A percentile compares a stretch with the other conserved stretches of the same genome.
Evolutionary conservation across 1,140 invertebrate genomes (phyloP).

Genomic region (Calosoma granatense): DNA sequence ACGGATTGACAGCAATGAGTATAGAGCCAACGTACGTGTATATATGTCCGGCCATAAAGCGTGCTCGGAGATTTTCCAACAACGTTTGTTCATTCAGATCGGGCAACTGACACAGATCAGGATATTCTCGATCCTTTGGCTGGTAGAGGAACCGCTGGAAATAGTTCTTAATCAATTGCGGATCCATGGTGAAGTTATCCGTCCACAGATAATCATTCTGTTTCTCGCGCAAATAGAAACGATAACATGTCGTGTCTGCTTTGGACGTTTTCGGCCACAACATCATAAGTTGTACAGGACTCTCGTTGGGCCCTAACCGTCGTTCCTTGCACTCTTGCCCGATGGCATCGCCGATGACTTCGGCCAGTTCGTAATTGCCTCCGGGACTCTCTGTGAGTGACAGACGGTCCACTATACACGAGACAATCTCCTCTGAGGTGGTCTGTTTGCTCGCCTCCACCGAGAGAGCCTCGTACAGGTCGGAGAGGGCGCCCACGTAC

Average conservation of each 20-base stretch:
- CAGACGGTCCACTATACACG: slow-evolving; percentile 71
- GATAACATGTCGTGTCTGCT: slow-evolving; percentile 24
- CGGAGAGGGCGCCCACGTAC: slow-evolving; percentile 80
- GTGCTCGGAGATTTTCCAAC: slow-evolving; percentile 78
- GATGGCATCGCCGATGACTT: slow-evolving; percentile 72
- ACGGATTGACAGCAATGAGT: slow-evolving; percentile 85
- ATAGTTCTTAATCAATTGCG: slow-evolving; percentile 80
- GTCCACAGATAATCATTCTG: slow-evolving; percentile 68
- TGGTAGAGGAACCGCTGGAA: slow-evolving; percentile 86
- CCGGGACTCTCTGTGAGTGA: slow-evolving; percentile 53
- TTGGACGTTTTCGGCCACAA: slow-evolving; percentile 71
- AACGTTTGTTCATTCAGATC: slow-evolving; percentile 90
- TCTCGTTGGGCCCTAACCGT: slow-evolving; percentile 71
- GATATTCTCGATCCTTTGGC: slow-evolving; percentile 82
- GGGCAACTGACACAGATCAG: slow-evolving; percentile 89
- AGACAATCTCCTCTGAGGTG: slow-evolving; percentile 79
- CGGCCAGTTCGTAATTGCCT: slow-evolving; percentile 76
- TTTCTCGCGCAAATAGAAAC: slow-evolving; percentile 78
- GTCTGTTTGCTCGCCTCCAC: slow-evolving; percentile 90
- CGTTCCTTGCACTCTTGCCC: slow-evolving; percentile 88
- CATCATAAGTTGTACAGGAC: slow-evolving; percentile 84
- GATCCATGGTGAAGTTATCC: slow-evolving; percentile 79
- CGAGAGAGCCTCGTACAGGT: slow-evolving; percentile 80
- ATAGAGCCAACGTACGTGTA: slow-evolving; percentile 97
- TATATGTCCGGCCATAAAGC: slow-evolving; percentile 86